phyloP scores from a whole-genome alignment of 2,888 invertebrate species.

The Orthosia cruda region DNA sequence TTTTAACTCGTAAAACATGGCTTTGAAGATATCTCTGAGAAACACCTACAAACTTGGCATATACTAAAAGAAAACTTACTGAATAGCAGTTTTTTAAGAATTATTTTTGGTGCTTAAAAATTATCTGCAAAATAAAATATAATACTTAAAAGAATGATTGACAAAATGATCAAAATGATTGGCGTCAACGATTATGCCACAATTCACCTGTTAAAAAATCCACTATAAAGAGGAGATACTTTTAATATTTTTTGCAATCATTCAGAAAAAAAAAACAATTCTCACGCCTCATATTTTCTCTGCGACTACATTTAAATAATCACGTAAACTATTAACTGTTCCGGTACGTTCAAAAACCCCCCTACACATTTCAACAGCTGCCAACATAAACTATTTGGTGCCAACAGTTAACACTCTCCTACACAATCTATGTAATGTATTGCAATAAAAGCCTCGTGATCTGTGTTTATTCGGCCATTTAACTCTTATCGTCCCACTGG shows the following conservation, averaged over 20 bases:
- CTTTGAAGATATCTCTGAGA: no score
- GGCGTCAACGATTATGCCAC: neutral
- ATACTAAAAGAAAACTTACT: neutral
- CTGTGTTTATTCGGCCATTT: constrained; percentile 75
- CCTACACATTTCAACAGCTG: constrained; percentile 36
- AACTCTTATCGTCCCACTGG: constrained; percentile 71
- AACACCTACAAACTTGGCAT: neutral
- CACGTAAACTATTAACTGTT: constrained; percentile 48
- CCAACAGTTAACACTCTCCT: constrained; percentile 68
- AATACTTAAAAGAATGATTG: no score
- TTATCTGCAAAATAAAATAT: neutral
- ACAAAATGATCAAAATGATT: no score
- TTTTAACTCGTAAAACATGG: no score
- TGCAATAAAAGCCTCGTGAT: constrained; percentile 73
- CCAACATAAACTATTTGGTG: constrained; percentile 66
- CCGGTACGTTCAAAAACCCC: constrained; percentile 33
- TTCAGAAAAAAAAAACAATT: neutral
- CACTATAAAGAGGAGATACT: no score
- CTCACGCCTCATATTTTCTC: constrained; percentile 7
- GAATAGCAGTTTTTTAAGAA: neutral
- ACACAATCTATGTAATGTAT: constrained; percentile 74
- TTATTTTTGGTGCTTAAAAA: neutral
- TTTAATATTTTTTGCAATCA: neutral
- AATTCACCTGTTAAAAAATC: neutral
- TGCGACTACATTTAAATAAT: constrained; percentile 41